Conservation (phyloP, 2,888 invertebrate genomes). For the Polia nebulosa region DNA sequence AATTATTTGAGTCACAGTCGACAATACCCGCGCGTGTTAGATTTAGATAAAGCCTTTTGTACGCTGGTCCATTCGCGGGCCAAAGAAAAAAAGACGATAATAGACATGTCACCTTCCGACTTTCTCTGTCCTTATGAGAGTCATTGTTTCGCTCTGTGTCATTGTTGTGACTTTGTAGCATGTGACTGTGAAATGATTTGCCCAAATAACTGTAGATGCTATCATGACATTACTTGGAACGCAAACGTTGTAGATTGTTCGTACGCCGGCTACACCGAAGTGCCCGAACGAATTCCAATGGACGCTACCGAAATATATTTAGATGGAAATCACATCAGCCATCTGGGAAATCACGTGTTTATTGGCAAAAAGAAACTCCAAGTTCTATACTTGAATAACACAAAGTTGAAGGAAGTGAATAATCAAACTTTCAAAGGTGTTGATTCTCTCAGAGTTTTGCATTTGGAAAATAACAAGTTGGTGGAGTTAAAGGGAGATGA, state of each 20-base stretch:
- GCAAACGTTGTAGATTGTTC: slow-evolving; percentile 96
- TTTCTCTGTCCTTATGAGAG: slow-evolving; percentile 95
- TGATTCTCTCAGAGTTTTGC: slow-evolving; percentile 93
- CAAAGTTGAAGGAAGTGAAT: slow-evolving; percentile 94
- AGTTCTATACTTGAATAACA: slow-evolving; percentile 94
- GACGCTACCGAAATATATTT: slow-evolving; percentile 97
- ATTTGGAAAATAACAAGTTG: slow-evolving; percentile 95
- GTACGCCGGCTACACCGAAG: slow-evolving; percentile 93
- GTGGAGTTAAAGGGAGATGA: slow-evolving; percentile 94
- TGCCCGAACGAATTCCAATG: slow-evolving; percentile 96
- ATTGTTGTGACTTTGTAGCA: slow-evolving; percentile 97
- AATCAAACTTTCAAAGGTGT: slow-evolving; percentile 96
- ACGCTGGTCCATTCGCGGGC: slow-evolving; percentile 93
- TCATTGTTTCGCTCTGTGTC: slow-evolving; percentile 96
- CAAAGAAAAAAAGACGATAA: slow-evolving; percentile 93
- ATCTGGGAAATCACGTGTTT: slow-evolving; percentile 95
- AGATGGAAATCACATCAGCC: slow-evolving; percentile 95
- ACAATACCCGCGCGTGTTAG: slow-evolving; percentile 95
- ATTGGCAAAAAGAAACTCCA: slow-evolving; percentile 96
- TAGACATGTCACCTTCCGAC: slow-evolving; percentile 93
- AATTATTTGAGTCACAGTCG: slow-evolving; percentile 94
- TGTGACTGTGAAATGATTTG: slow-evolving; percentile 98
- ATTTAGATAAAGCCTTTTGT: slow-evolving; percentile 95
- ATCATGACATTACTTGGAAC: slow-evolving; percentile 96
- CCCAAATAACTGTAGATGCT: slow-evolving; percentile 96